Evolutionary conservation across 2,797 vertebrate genomes (phyloP), one percentile per base, ranked within the genome.

Genomic region (Chelmon rostratus): DNA sequence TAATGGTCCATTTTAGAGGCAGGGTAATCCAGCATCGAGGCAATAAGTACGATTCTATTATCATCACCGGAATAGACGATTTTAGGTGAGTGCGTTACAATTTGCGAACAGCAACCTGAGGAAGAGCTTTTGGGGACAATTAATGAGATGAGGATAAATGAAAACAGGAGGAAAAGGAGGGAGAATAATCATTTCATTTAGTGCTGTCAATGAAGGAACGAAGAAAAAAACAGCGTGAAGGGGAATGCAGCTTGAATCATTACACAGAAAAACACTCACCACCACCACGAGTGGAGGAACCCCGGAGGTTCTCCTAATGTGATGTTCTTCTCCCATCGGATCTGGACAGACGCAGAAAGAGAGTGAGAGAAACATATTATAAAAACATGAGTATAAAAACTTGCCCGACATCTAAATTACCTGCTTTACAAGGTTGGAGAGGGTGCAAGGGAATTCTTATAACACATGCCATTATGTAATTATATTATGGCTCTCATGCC

Each of bases 291-390:
- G 92, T 99, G 98, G 88, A 99, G 96, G 95, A 99, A 99, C 96
- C 98, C 98, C 50, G 98, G 98, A 85, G 98, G 98, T 85, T 99
- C 98, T 84, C 98, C 98, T 95, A 99, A 95, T 61, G 98, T 99
- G 94, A 99, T 99, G 94, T 99, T 99, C 96, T 99, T 99, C 96
- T 99, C 98, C 98, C 98, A 99, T 99, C 98, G 97, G 96, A 99
- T 99, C 98, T 99, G 73, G 35, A 83, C 42, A 79, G 31, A 84
- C 9, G 52, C 58, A 86, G 37, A 76, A 21, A 77, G 16, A 77
- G 31, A 66, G 6, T 16, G 33, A 68, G 61, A 62, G 80, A 87
- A 66, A 78, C 63, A 68, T 72, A 64, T 66, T 7, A 49, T 13
- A 49, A 21, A 49, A 21, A 49, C 19, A 49, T 66, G 78, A 59